phyloP scores from a whole-genome alignment of 2,113 vertebrate species.

The Pogonocichla stellata region DNA sequence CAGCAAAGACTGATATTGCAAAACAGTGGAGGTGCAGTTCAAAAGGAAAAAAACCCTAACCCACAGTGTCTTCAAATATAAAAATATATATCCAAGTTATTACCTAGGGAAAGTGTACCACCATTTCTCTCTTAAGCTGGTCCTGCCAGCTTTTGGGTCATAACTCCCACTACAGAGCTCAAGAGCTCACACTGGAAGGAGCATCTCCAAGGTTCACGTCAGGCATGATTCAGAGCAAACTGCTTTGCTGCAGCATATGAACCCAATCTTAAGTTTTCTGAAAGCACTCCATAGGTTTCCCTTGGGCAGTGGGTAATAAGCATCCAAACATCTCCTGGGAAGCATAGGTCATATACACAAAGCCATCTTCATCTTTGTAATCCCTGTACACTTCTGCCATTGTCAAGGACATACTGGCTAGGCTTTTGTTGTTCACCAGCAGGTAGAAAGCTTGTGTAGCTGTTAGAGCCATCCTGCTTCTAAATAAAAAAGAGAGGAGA shows the following conservation, averaged over 20 bases:
- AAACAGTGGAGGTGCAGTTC: background rate
- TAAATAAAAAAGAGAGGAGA: slow-evolving; percentile 13
- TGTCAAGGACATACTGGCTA: slow-evolving; percentile 86
- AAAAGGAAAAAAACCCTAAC: background rate
- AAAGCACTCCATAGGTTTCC: background rate
- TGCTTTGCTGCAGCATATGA: background rate
- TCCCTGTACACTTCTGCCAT: slow-evolving; percentile 90
- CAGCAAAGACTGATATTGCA: background rate
- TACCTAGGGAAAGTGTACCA: background rate
- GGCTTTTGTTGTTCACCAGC: slow-evolving; percentile 84
- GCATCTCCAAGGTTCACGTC: background rate
- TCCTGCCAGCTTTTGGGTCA: slow-evolving; percentile 57
- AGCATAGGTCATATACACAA: slow-evolving; percentile 92
- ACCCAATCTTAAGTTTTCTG: slow-evolving; percentile 14
- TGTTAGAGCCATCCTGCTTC: slow-evolving; percentile 86
- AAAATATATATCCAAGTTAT: slow-evolving; percentile 43
- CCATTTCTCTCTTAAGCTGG: slow-evolving; percentile 29
- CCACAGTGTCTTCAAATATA: slow-evolving; percentile 43
- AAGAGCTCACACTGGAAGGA: slow-evolving; percentile 10
- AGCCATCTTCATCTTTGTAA: slow-evolving; percentile 90
- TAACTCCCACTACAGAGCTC: slow-evolving; percentile 17
- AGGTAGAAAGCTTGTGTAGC: slow-evolving; percentile 89
- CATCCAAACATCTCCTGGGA: slow-evolving; percentile 93
- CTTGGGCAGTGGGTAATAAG: background rate
- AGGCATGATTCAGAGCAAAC: background rate